Conservation (phyloP, 2,888 invertebrate species). For the Lochmaea crataegi region DNA sequence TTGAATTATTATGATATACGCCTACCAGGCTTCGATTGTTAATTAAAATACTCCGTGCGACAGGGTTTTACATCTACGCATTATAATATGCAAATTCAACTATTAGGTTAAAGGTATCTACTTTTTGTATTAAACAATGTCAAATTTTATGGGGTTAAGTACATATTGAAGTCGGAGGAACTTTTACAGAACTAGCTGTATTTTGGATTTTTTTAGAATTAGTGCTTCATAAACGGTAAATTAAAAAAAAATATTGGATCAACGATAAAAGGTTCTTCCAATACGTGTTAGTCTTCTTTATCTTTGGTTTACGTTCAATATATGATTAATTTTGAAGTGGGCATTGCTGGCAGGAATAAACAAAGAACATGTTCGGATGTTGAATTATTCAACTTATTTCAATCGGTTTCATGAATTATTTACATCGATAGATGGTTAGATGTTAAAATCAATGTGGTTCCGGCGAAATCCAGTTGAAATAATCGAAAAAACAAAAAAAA, state of each 20-base stretch:
- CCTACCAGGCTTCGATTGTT: constrained; percentile 38
- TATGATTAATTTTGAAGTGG: too few species aligned
- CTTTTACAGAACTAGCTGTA: neutral
- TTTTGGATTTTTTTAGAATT: neutral
- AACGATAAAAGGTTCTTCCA: too few species aligned
- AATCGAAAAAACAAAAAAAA: too few species aligned
- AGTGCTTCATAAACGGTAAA: neutral
- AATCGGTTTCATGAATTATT: too few species aligned
- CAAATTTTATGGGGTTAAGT: constrained; percentile 3
- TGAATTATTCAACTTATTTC: too few species aligned
- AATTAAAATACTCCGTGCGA: constrained; percentile 36
- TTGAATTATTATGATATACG: constrained; percentile 23
- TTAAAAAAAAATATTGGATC: neutral
- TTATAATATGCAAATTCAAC: constrained; percentile 5
- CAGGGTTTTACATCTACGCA: constrained; percentile 21
- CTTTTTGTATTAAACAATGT: constrained; percentile 7
- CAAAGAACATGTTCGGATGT: too few species aligned
- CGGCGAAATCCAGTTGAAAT: too few species aligned
- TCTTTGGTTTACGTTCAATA: too few species aligned
- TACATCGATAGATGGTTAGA: too few species aligned
- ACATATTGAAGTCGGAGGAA: neutral
- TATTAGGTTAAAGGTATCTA: neutral
- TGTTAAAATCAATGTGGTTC: too few species aligned
- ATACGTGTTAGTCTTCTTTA: too few species aligned
- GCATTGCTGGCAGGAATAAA: too few species aligned